Evolutionary conservation across 2,113 vertebrate genomes (phyloP).

Genomic region (Erythrolamprus reginae): DNA sequence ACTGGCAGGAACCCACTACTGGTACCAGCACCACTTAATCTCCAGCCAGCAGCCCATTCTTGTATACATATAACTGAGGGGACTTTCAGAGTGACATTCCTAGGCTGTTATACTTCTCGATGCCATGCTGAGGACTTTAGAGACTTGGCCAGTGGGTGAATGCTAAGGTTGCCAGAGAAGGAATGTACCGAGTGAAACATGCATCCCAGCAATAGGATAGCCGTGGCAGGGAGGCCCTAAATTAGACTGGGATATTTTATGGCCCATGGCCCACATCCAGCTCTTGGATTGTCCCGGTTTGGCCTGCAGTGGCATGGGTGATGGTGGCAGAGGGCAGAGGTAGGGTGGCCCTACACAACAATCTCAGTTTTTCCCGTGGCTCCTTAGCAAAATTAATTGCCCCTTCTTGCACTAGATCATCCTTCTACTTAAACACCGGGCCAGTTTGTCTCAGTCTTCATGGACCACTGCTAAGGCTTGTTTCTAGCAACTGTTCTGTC

Average conservation of each 20-base stretch:
- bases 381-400: not conserved
- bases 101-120: not conserved
- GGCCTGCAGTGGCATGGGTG: not conserved
- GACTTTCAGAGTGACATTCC: not conserved
- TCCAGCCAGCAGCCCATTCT: not conserved
- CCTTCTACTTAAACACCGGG: not conserved
- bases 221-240: not conserved
- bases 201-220: not conserved
- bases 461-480: not conserved
- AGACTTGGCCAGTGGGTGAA: not conserved
- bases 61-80: not conserved
- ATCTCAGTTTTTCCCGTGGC: not conserved
- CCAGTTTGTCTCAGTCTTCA: not conserved
- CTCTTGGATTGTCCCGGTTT: not conserved
- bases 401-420: not conserved
- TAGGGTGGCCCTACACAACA: not conserved
- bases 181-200: not conserved
- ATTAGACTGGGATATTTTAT: not conserved
- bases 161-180: not conserved
- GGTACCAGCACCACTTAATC: not conserved
- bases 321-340: fast-evolving
- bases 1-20: too few relatives aligned
- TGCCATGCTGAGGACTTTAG: not conserved
- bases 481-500: not conserved
- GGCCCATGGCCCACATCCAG: not conserved